Percentiles rank a stretch among this genome's conserved stretches.
Evolutionary conservation across 1,140 invertebrate species (phyloP).

Genomic region (Drosophila rufa): DNA sequence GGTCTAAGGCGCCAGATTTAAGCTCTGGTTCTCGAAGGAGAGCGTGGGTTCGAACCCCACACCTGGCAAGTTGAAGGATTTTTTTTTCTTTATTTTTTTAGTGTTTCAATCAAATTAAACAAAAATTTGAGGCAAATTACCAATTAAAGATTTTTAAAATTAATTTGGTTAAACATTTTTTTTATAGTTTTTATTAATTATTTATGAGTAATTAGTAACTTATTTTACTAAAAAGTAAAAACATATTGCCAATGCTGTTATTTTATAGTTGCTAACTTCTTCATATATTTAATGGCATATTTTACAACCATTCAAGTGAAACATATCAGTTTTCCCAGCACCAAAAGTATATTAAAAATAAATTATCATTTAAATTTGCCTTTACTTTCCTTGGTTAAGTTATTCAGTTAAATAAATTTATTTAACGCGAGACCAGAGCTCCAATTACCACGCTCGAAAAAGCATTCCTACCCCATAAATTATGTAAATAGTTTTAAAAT

Average conservation of each 20-base stretch:
- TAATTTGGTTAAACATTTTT: not conserved
- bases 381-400: not conserved
- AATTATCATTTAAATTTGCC: too few species aligned
- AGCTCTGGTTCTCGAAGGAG: slow-evolving; percentile 35
- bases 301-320: not conserved
- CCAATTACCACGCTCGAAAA: slow-evolving; percentile 1
- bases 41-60: slow-evolving; percentile 38
- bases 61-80: slow-evolving; percentile 1
- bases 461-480: slow-evolving; percentile 30
- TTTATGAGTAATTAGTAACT: not conserved
- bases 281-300: too few species aligned
- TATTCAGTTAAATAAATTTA: not conserved
- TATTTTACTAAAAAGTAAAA: not conserved
- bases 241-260: too few species aligned
- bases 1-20: slow-evolving; percentile 38
- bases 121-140: not conserved
- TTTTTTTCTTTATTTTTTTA: not conserved
- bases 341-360: not conserved
- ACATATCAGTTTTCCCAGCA: not conserved
- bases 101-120: not conserved
- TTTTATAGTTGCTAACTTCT: too few species aligned
- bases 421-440: not conserved
- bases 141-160: not conserved
- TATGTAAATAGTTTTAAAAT: slow-evolving; percentile 34
- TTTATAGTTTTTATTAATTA: not conserved